Evolutionary conservation across 2,888 invertebrate species (phyloP).

Genomic region (Platycheirus albimanus): DNA sequence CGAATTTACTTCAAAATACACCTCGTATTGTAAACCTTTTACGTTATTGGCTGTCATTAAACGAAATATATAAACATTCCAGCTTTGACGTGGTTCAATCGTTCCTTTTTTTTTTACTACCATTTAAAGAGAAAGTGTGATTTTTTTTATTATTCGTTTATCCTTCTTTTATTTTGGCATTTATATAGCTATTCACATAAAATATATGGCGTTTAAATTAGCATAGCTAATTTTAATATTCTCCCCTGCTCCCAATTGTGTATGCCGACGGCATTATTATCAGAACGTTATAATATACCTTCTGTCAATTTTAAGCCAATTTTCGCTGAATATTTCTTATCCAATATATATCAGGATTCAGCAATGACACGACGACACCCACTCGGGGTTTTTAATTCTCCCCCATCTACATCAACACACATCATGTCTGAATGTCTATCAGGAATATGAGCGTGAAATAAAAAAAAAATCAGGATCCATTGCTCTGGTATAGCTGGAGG

Average conservation of each 20-base stretch:
- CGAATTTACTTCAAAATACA: too few relatives aligned
- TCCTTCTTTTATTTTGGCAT: not conserved
- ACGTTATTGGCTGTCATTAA: not conserved
- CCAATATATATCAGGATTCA: conserved; percentile 15
- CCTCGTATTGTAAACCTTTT: not conserved
- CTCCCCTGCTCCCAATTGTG: conserved; percentile 13
- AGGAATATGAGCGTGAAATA: not conserved
- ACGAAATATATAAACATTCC: not conserved
- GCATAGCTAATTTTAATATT: conserved; percentile 53
- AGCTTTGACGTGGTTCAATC: not conserved
- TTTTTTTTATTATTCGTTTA: conserved; percentile 8
- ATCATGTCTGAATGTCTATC: not conserved
- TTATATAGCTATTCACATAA: not conserved
- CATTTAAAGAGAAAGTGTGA: conserved; percentile 1
- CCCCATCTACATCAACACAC: not conserved
- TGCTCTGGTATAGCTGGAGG: too few relatives aligned
- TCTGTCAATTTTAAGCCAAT: conserved; percentile 64
- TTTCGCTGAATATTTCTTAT: conserved; percentile 39
- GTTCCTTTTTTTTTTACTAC: not conserved
- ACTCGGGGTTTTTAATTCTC: not conserved
- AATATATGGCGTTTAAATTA: conserved; percentile 35
- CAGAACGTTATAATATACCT: conserved; percentile 11
- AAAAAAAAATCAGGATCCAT: conserved; percentile 5
- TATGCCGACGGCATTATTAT: conserved; percentile 46
- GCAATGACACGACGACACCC: conserved; percentile 20